Conservation (phyloP, 2,113 vertebrate species). For the Semnornis frantzii region DNA sequence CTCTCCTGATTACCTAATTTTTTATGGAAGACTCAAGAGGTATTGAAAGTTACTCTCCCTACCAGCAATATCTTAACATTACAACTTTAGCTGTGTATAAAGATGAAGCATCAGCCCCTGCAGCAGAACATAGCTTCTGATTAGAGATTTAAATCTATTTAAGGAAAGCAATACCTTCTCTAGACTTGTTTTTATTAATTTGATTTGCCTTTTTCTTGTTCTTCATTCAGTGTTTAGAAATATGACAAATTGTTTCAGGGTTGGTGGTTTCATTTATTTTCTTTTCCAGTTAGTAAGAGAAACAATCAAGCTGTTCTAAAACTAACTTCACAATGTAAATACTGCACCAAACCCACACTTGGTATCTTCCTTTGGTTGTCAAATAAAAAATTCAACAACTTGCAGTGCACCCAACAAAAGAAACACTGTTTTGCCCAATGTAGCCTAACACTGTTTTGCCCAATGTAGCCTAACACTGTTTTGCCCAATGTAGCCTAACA, state of each 20-base stretch:
- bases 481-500: background rate
- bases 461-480: background rate
- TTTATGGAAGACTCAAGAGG: background rate
- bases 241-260: background rate
- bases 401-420: conserved; percentile 31
- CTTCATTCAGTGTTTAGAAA: background rate
- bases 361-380: conserved; percentile 36
- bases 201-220: background rate
- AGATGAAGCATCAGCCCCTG: background rate
- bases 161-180: background rate
- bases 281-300: background rate
- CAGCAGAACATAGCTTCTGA: background rate
- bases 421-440: background rate
- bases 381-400: conserved; percentile 20
- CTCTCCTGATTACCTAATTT: background rate
- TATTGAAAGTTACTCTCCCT: background rate
- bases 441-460: too few relatives aligned
- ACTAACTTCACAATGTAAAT: conserved; percentile 29
- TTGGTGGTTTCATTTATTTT: background rate
- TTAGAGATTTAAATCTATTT: background rate
- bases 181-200: background rate
- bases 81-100: background rate
- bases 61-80: background rate
- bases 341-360: background rate
- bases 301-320: background rate